Base-by-base conservation (phyloP, 2,113 vertebrate species). In the Lepus timidus region DNA sequence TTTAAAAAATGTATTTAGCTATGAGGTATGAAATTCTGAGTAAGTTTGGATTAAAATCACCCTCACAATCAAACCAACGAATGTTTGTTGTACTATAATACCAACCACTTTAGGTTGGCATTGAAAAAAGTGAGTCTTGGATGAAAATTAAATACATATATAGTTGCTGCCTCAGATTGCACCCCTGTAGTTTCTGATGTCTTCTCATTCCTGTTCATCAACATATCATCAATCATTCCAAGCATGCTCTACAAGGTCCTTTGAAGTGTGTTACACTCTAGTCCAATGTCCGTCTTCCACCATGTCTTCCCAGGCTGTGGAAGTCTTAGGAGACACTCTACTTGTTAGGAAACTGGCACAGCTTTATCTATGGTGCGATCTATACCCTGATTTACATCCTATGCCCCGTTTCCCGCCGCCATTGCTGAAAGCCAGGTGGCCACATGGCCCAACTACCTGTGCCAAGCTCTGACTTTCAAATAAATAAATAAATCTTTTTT, bases 131-230 rank as follows among this genome's bases (percentile, higher is more conserved):
- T 55, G 33, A 64, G 13, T 62, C 22, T 81, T 75, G 89, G 22
- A 67, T 78, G n/a, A 95, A 92, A 92, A 71, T 4, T 52, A 25
- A 76, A 88, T 52, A 29, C 23, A 58, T 31, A 39, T 10, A 31
- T 49, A 36, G 25, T 36, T 85, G 65, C 19, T 11, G 71, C 49
- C 55, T 85, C 16, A 71, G 14, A 51, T 71, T 39, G 39, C 39
- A 39, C 39, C 39, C 4, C 39, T 39, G 39, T 39, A 64, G 3
- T 80, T 16, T 2, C 0, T 39, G 6, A 67, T 6, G 2, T 6
- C 17, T 96, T 36, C 98, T 96, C 98, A 99, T 99, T 99, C 98
- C 99, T 98, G 31, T 99, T 99, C 98, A 99, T 97, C 22, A 99
- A 97, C 96, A 98, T 97, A 55, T 99, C 98, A 11, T 99, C 98